These are phyloP conservation scores for Pristionchus exspectatus DNA, from an alignment of 2,888 invertebrate species.

Conservation along the genomic window DNA sequence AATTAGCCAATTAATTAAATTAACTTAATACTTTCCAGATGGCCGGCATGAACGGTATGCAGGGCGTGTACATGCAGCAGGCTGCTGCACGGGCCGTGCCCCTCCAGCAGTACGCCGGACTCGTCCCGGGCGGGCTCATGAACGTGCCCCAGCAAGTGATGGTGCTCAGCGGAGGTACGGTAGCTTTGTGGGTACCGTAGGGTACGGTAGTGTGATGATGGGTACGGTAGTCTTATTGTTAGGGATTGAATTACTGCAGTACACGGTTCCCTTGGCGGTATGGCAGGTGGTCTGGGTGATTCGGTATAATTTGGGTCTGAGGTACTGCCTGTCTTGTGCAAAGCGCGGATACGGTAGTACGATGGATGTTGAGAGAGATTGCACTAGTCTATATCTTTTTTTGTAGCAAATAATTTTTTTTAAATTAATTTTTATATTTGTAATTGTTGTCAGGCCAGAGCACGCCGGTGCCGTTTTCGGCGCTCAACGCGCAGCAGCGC, in stretches of 20 bases:
- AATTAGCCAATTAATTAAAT: not conserved
- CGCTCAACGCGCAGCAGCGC: slow-evolving; percentile 25
- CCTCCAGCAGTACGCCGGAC: slow-evolving; percentile 20
- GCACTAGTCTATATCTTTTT: too few relatives aligned
- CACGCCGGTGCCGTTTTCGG: not conserved
- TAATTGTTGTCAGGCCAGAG: slow-evolving; percentile 2
- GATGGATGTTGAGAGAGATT: too few relatives aligned
- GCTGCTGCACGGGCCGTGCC: slow-evolving; percentile 24
- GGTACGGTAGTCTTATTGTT: too few relatives aligned
- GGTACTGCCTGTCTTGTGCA: too few relatives aligned
- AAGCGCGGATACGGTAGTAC: too few relatives aligned
- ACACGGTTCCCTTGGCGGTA: too few relatives aligned
- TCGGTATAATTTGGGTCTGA: too few relatives aligned
- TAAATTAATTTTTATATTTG: not conserved
- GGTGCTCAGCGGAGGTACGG: slow-evolving; percentile 43
- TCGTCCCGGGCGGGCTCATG: not conserved
- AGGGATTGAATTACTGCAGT: too few relatives aligned
- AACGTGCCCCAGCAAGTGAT: slow-evolving; percentile 53
- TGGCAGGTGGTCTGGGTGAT: too few relatives aligned
- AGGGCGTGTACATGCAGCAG: slow-evolving; percentile 37
- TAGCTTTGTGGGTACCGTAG: not conserved
- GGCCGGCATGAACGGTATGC: not conserved
- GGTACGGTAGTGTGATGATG: too few relatives aligned
- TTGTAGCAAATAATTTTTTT: not conserved
- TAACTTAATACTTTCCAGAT: not conserved